These are phyloP conservation scores for Rhadinocentrus ornatus DNA, from an alignment of 2,797 vertebrate species.

Conservation along the genomic window DNA sequence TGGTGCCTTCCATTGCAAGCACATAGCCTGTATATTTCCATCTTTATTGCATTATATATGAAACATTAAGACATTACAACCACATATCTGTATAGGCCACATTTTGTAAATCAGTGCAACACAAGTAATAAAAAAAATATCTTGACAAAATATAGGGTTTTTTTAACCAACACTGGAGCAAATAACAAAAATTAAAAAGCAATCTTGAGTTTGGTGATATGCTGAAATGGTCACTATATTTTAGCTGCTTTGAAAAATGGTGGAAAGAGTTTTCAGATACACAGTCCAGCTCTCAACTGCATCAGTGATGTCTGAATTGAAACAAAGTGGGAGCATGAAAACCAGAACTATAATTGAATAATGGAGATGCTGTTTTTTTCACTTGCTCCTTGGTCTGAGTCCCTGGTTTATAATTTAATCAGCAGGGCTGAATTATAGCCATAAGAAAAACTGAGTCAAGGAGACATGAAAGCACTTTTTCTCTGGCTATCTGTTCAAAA, in stretches of 20 bases:
- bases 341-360: not conserved
- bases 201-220: not conserved
- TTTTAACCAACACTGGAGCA: no score
- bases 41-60: no score
- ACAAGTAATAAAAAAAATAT: no score
- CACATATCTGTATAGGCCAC: no score
- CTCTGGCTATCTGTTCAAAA: not conserved
- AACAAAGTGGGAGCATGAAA: not conserved
- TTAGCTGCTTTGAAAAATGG: not conserved
- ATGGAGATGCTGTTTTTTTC: not conserved
- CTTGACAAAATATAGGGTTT: no score
- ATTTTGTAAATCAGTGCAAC: no score
- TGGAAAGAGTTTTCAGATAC: not conserved
- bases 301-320: not conserved
- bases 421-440: not conserved
- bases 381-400: not conserved
- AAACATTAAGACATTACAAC: no score
- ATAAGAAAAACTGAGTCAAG: not conserved
- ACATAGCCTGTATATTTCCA: no score
- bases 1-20: no score
- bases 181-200: not conserved
- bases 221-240: not conserved
- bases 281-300: not conserved
- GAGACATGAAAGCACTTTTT: not conserved
- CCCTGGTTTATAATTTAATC: not conserved